Evolutionary conservation across 2,113 vertebrate genomes (phyloP).

Genomic region (Apus apus): DNA sequence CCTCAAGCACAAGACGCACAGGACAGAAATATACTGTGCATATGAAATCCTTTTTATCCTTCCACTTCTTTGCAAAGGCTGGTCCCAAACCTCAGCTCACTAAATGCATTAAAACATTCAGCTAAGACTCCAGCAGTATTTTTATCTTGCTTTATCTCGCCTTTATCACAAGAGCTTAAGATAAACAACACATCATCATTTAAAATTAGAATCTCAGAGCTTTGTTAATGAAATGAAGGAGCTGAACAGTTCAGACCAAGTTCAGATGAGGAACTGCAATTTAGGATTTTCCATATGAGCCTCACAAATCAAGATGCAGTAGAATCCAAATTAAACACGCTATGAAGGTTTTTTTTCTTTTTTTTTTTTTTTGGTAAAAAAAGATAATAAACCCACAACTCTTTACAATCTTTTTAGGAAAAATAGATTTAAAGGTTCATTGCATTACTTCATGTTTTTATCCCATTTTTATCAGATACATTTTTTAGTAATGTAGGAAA

Average conservation of each 20-base stretch:
- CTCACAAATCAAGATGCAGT: background rate
- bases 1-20: background rate
- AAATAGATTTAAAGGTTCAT: background rate
- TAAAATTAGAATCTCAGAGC: conserved; percentile 18
- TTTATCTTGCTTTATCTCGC: background rate
- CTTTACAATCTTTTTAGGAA: background rate
- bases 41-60: conserved; percentile 5
- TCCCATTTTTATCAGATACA: background rate
- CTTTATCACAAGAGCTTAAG: conserved; percentile 35
- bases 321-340: background rate
- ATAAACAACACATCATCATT: background rate
- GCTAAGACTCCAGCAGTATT: conserved; percentile 31
- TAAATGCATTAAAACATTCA: conserved; percentile 14
- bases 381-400: background rate
- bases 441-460: background rate
- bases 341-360: too few species aligned
- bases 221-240: conserved; percentile 26
- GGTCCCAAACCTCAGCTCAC: background rate
- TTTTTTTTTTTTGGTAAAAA: background rate
- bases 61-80: background rate
- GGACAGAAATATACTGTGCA: background rate
- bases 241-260: conserved; percentile 33
- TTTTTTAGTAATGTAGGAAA: background rate
- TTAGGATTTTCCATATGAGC: background rate
- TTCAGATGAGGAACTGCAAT: conserved; percentile 7